Percentiles rank a stretch among this genome's conserved stretches.
Evolutionary conservation across 2,797 vertebrate species (phyloP).

Genomic region (Pogoniulus pusillus): DNA sequence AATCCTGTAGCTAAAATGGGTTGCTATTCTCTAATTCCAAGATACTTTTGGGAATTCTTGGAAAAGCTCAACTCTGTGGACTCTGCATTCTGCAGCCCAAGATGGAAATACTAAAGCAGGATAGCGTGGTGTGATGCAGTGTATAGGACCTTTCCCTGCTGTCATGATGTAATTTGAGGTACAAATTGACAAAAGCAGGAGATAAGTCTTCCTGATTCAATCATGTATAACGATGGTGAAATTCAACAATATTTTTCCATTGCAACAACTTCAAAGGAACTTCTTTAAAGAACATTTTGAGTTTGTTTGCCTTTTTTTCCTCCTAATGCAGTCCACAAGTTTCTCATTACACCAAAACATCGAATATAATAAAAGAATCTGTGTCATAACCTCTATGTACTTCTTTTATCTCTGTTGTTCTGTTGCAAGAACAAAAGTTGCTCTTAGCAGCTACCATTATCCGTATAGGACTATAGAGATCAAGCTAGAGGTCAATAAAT

Average conservation of each 20-base stretch:
- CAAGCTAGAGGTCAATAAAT: neutral
- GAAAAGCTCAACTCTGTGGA: no score
- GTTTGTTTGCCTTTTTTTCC: neutral
- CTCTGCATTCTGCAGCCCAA: no score
- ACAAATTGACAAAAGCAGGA: neutral
- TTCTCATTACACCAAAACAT: neutral
- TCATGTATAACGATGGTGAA: neutral
- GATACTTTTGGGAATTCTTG: no score
- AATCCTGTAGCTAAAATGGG: neutral
- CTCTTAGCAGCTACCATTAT: neutral
- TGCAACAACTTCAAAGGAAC: neutral
- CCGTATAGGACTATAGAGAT: neutral
- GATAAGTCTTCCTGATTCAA: neutral
- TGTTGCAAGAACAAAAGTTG: neutral
- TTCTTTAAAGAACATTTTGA: neutral
- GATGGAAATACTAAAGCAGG: no score
- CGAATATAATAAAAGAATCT: neutral
- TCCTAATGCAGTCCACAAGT: neutral
- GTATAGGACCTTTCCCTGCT: neutral
- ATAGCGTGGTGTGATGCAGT: no score
- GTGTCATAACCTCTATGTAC: neutral
- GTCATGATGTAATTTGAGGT: neutral
- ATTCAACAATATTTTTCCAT: neutral
- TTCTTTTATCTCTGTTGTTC: neutral
- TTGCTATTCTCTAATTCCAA: no score